These are phyloP conservation scores for Nylanderia fulva DNA, from an alignment of 1,140 invertebrate genomes.

Conservation along the genomic window DNA sequence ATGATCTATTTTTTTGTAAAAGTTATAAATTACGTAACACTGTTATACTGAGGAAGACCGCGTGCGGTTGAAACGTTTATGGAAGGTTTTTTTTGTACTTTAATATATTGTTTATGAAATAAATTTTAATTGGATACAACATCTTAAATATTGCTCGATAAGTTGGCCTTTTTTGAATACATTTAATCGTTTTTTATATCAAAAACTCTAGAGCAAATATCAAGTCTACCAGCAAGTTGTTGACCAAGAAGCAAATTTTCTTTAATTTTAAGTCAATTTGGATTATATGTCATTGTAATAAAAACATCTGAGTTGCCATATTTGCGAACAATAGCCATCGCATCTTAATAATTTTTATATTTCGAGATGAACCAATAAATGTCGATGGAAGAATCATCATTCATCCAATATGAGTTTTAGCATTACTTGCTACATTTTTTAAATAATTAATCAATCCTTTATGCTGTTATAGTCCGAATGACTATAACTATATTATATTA, in stretches of 20 bases:
- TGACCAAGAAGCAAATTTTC: neutral
- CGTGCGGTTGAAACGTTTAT: too few relatives aligned
- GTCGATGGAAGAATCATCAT: neutral
- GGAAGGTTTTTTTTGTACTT: too few relatives aligned
- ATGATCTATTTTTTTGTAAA: too few relatives aligned
- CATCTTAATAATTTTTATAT: conserved; percentile 36
- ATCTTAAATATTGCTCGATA: too few relatives aligned
- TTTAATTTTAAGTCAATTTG: conserved; percentile 1
- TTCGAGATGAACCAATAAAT: conserved; percentile 20
- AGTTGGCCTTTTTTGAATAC: too few relatives aligned
- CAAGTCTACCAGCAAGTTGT: neutral
- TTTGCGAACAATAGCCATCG: conserved; percentile 32
- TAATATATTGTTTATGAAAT: too few relatives aligned
- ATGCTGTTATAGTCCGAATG: too few relatives aligned
- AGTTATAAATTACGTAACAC: too few relatives aligned
- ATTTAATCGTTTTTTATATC: neutral
- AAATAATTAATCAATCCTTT: neutral
- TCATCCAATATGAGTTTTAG: neutral
- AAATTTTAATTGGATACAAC: too few relatives aligned
- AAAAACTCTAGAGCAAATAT: neutral
- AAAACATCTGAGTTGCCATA: conserved; percentile 1
- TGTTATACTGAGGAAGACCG: too few relatives aligned
- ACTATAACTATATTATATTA: too few relatives aligned
- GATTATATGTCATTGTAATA: neutral
- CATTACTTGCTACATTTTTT: neutral